These are phyloP conservation scores for Syritta pipiens DNA, from an alignment of 2,888 invertebrate genomes.

Conservation along the genomic window DNA sequence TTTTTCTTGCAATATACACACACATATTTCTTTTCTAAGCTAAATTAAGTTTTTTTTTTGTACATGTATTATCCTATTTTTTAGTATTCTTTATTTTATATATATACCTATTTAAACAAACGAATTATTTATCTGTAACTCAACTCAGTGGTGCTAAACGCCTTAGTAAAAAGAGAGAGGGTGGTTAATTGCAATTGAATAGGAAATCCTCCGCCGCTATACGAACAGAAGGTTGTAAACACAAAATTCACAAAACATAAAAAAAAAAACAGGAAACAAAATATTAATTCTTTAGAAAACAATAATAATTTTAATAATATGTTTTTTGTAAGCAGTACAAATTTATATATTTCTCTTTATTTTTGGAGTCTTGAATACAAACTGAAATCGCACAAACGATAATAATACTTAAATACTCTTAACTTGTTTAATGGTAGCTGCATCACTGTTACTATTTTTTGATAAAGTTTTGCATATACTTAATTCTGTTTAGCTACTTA, in stretches of 20 bases:
- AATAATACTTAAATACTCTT: constrained; percentile 60
- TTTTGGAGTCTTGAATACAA: not conserved
- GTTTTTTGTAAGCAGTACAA: constrained; percentile 49
- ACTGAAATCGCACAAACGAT: constrained; percentile 24
- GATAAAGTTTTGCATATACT: constrained; percentile 30
- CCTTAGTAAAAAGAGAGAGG: constrained; percentile 41
- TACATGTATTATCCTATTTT: constrained; percentile 62
- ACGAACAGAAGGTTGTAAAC: constrained; percentile 51
- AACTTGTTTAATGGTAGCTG: constrained; percentile 35
- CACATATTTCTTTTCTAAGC: constrained; percentile 22
- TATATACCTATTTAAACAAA: not conserved
- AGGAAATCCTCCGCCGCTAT: constrained; percentile 23
- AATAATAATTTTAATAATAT: too few species aligned
- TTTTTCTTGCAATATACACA: constrained; percentile 39
- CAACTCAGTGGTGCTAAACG: constrained; percentile 65
- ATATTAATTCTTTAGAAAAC: constrained; percentile 10
- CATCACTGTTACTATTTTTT: constrained; percentile 34
- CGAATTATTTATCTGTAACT: constrained; percentile 47
- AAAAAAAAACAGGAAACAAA: not conserved
- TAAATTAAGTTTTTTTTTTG: constrained; percentile 41
- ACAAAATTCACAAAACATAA: constrained; percentile 35
- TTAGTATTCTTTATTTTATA: constrained; percentile 28
- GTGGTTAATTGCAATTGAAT: constrained; percentile 33
- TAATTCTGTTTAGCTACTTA: constrained; percentile 31
- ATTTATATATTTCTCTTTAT: constrained; percentile 26